phyloP scores from a whole-genome alignment of 2,113 vertebrate genomes.

The Pluvianellus socialis region DNA sequence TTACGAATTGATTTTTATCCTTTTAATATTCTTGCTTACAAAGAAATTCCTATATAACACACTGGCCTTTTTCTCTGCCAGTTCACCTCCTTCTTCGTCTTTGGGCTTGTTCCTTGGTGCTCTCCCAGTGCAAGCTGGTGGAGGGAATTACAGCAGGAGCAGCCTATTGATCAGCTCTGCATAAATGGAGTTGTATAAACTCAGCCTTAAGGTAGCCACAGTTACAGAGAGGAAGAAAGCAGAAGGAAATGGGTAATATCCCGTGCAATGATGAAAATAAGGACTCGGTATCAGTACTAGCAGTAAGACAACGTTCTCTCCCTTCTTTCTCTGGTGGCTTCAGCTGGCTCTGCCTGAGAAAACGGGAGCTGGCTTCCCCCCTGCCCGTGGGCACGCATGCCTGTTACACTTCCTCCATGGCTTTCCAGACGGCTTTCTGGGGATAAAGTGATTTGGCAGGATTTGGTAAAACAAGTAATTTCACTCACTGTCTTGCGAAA shows the following conservation, averaged over 20 bases:
- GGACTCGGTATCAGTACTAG: not conserved
- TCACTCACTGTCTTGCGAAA: not conserved
- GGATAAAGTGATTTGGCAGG: not conserved
- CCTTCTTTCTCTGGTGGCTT: not conserved
- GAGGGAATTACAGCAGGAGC: not conserved
- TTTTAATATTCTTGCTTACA: constrained; percentile 27
- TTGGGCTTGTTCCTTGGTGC: not conserved
- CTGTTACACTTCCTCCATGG: not conserved
- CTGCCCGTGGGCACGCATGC: not conserved
- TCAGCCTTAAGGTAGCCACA: not conserved
- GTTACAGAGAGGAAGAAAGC: not conserved
- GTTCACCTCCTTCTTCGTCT: not conserved
- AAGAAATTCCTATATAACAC: not conserved
- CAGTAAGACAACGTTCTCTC: not conserved
- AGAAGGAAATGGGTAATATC: not conserved
- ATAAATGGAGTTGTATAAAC: not conserved
- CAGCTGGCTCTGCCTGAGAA: not conserved
- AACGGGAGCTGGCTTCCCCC: not conserved
- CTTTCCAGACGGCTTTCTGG: not conserved
- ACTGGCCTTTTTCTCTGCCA: not conserved
- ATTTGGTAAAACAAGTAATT: not conserved
- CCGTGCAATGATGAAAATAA: not conserved
- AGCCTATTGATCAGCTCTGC: not conserved
- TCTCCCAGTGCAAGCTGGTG: not conserved
- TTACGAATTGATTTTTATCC: not conserved